Base-by-base conservation (phyloP, 2,888 invertebrate species). In the Coleophora flavipennella region DNA sequence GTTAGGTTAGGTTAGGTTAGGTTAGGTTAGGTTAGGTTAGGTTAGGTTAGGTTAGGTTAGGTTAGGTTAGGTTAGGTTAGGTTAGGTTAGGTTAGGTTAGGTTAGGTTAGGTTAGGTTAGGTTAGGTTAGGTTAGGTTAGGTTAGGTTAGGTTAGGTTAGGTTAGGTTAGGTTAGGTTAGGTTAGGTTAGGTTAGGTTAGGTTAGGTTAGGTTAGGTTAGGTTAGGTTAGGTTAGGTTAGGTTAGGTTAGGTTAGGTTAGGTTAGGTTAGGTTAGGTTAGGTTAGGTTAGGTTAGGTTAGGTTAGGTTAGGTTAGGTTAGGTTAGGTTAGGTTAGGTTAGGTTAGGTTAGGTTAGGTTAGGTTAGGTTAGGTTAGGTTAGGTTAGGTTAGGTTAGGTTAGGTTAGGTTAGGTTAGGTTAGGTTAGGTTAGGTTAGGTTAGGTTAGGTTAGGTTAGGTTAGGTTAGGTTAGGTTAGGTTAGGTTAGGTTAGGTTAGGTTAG, bases 241-340 rank as follows among this genome's bases (percentile, higher is more conserved):
- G 33, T 38, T 32, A 33, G 33, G 33, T 32, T 27, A 38, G 27
- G 27, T 27, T 32, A 38, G 39, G 39, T 39, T 39, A 42, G 39
- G 39, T 39, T 39, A 40, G 39, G 39, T 39, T 39, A 43, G 40
- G 40, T 40, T 40, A 43, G 40, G 43, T 43, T 43, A 43, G 43
- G 43, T 43, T 43, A 43, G 43, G 42, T 42, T 43, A 40, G 43
- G 43, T 43, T 43, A 43, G 43, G 43, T 43, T 43, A 43, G 35
- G 40, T 40, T 40, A 39, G 39, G 39, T 39, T 39, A 39, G 39
- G 39, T 39, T 40, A 35, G 40, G 40, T 40, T 40, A 40, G 40
- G 40, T 40, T 40, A 40, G 35, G 40, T 40, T 40, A 39, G 39
- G 39, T 39, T 39, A 39, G 39, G 39, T 39, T 40, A 35, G 40